Evolutionary conservation across 1,140 invertebrate species (phyloP), one percentile per base, ranked within the genome.

Genomic region (Euschistus heros): DNA sequence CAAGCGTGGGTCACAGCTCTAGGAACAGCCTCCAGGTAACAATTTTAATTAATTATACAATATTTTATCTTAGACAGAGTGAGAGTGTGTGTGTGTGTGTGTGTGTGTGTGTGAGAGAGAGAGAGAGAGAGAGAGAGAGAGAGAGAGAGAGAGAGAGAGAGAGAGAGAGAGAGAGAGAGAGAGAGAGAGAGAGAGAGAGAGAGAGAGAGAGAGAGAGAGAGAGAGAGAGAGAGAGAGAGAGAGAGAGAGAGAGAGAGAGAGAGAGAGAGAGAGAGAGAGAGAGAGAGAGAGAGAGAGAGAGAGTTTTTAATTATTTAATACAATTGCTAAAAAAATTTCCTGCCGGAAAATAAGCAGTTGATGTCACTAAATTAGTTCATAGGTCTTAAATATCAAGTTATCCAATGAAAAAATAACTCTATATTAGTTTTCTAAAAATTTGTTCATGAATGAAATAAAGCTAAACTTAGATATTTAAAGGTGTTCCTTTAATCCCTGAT

Each of bases 1-100:
- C 82, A 84, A 72, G 83, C 86, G 13, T 82, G 82, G 77, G 73
- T 88, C 3, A 86, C 86, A 13, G 84, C 80, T 4, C 79, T 87
- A 69, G 84, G 84, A 30, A 84, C 85, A 5, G 84, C 84, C 24
- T 87, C 84, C 59, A 84, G 83, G 82, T 84, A 75, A 73, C 70
- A 22, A 50, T 20, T 22, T 6, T 22, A 6, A 37, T 37, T 1
- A 6, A 70, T 50, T 46, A n/a, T n/a, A n/a, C n/a, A n/a, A n/a
- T n/a, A n/a, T n/a, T n/a, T n/a, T n/a, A n/a, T n/a, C 52, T 18
- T 15, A 22, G 18, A 22, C 7, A 54, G 18, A 18, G 18, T 10
- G 52, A n/a, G 57, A 27, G 27, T 60, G 27, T 60, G 57, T 60
- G 27, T 60, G 57, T 60, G 57, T 60, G 57, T 60, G 57, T 60